Conservation (phyloP, 2,113 vertebrate genomes). For the Siniperca chuatsi region DNA sequence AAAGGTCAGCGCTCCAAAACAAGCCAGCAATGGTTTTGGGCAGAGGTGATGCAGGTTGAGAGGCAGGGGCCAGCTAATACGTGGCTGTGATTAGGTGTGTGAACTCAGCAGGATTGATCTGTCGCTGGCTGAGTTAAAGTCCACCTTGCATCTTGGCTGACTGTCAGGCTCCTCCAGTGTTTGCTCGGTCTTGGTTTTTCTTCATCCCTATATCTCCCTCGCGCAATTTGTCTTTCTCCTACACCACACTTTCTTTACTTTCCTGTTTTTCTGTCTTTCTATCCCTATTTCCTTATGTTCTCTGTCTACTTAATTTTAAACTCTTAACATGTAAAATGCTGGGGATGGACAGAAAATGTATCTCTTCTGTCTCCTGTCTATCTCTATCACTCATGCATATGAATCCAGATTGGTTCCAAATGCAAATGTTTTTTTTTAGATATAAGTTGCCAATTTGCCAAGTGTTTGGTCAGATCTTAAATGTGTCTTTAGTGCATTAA, state of each 20-base stretch:
- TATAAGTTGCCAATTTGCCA: neutral
- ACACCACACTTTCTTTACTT: neutral
- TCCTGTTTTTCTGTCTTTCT: neutral
- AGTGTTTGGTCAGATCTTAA: neutral
- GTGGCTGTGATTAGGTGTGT: slow-evolving; percentile 42
- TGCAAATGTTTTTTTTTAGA: neutral
- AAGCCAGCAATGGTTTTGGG: slow-evolving; percentile 21
- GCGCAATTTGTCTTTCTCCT: neutral
- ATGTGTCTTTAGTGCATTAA: neutral
- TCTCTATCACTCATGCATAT: neutral
- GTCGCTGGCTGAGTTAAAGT: slow-evolving; percentile 60
- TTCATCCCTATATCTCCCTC: slow-evolving; percentile 3
- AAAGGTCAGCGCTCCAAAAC: slow-evolving; percentile 42
- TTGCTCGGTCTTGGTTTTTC: slow-evolving; percentile 23
- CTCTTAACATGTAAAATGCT: neutral
- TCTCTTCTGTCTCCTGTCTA: neutral
- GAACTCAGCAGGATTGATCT: slow-evolving; percentile 65
- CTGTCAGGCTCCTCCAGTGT: slow-evolving; percentile 21
- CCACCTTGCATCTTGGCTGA: slow-evolving; percentile 55
- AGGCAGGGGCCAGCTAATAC: slow-evolving; percentile 60
- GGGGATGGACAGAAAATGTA: neutral
- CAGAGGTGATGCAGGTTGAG: slow-evolving; percentile 35
- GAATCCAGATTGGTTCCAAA: neutral
- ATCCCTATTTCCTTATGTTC: neutral
- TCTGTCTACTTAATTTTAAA: neutral